phyloP scores from a whole-genome alignment of 2,113 vertebrate genomes.

The Eurystomus gularis region DNA sequence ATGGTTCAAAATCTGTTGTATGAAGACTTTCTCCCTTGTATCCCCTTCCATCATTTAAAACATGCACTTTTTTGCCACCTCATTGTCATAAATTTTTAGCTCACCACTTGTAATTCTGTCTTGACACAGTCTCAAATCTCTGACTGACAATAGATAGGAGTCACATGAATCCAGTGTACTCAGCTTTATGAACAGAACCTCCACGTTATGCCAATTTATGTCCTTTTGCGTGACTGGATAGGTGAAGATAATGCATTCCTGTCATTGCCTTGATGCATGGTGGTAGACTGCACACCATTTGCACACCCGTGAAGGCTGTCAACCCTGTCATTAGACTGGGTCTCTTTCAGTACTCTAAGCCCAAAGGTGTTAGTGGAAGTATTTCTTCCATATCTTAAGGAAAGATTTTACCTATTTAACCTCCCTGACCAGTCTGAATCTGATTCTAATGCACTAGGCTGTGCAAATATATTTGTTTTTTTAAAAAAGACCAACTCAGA shows the following conservation, averaged over 20 bases:
- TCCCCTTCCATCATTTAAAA: not conserved
- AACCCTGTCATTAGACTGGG: fast-evolving
- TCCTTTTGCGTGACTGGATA: not conserved
- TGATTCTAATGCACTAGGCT: not conserved
- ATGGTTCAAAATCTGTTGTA: not conserved
- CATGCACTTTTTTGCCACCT: not conserved
- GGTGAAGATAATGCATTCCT: not conserved
- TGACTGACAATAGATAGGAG: not conserved
- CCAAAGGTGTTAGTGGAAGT: not conserved
- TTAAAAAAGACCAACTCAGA: not conserved
- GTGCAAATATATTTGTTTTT: not conserved
- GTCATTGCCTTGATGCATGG: not conserved
- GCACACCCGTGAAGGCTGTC: not conserved
- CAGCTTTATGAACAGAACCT: not conserved
- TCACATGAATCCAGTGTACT: not conserved
- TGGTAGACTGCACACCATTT: fast-evolving
- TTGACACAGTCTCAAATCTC: not conserved
- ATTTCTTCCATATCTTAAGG: not conserved
- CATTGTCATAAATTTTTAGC: not conserved
- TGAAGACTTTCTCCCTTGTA: not conserved
- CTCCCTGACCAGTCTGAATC: not conserved
- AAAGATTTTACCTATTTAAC: not conserved
- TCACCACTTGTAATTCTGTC: not conserved
- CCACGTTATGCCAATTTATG: not conserved
- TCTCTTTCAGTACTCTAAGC: not conserved